These are phyloP conservation scores for Achlya flavicornis DNA, from an alignment of 2,888 invertebrate genomes.

Conservation along the genomic window DNA sequence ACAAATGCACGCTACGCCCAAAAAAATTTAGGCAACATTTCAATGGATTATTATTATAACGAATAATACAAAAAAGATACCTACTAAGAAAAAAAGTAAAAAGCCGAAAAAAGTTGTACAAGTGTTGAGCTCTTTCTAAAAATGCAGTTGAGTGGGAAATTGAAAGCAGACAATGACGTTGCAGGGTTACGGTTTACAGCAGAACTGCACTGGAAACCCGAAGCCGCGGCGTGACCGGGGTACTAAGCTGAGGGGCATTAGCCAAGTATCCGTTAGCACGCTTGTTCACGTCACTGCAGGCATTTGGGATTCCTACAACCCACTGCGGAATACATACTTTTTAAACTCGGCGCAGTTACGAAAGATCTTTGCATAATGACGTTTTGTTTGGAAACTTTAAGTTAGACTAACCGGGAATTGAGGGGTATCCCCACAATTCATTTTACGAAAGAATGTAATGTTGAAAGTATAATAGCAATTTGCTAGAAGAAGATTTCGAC, in stretches of 20 bases:
- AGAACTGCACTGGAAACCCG: constrained; percentile 23
- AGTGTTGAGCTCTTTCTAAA: too few relatives aligned
- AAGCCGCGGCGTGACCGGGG: constrained; percentile 25
- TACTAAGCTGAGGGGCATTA: constrained; percentile 22
- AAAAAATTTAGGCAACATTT: too few relatives aligned
- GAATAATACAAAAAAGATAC: too few relatives aligned
- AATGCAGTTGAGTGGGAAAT: background rate
- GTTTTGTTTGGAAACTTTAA: constrained; percentile 32
- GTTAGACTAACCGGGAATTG: too few relatives aligned
- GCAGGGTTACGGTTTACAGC: background rate
- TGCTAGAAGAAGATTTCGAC: too few relatives aligned
- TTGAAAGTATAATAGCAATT: too few relatives aligned
- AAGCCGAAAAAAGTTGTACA: too few relatives aligned
- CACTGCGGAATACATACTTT: background rate
- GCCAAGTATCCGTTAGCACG: constrained; percentile 19
- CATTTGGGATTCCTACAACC: constrained; percentile 27
- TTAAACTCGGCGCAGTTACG: constrained; percentile 23
- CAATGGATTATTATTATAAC: too few relatives aligned
- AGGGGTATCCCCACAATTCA: too few relatives aligned
- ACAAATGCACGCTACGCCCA: too few relatives aligned
- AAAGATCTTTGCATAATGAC: constrained; percentile 47
- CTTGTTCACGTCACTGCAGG: constrained; percentile 25
- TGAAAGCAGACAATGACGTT: background rate
- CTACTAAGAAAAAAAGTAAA: too few relatives aligned
- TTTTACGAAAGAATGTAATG: too few relatives aligned